Percentiles rank a stretch among this genome's conserved stretches.
Conservation (phyloP, 2,888 invertebrate genomes). For the Choristoneura rosaceana region DNA sequence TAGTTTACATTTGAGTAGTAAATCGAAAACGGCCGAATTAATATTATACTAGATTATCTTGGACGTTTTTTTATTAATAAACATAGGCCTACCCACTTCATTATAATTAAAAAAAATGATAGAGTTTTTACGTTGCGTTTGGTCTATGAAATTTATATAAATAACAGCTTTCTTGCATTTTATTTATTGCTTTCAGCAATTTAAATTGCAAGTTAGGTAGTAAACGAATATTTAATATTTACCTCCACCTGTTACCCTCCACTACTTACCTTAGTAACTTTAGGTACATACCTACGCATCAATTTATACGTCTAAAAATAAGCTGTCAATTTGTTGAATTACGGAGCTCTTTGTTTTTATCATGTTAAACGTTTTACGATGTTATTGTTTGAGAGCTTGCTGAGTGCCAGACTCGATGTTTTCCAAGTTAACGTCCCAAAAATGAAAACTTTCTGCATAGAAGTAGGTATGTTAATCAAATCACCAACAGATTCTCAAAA, state of each 20-base stretch:
- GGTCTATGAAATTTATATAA: no score
- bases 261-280: neutral
- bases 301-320: conserved; percentile 5
- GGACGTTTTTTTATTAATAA: no score
- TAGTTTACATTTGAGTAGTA: no score
- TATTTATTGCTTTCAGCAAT: no score
- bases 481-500: neutral
- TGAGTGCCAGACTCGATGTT: conserved; percentile 16
- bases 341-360: conserved; percentile 13
- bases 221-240: neutral
- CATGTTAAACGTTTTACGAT: conserved; percentile 1
- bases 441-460: neutral
- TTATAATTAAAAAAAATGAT: no score
- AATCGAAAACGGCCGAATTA: no score
- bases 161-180: no score
- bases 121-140: no score
- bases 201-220: neutral
- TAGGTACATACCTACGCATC: neutral
- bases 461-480: neutral
- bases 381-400: conserved; percentile 25
- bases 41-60: no score
- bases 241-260: no score
- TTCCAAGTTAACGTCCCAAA: neutral
- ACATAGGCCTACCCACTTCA: no score
- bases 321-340: conserved; percentile 10